Evolutionary conservation across 2,888 invertebrate genomes (phyloP).

Genomic region (Drepana falcataria): DNA sequence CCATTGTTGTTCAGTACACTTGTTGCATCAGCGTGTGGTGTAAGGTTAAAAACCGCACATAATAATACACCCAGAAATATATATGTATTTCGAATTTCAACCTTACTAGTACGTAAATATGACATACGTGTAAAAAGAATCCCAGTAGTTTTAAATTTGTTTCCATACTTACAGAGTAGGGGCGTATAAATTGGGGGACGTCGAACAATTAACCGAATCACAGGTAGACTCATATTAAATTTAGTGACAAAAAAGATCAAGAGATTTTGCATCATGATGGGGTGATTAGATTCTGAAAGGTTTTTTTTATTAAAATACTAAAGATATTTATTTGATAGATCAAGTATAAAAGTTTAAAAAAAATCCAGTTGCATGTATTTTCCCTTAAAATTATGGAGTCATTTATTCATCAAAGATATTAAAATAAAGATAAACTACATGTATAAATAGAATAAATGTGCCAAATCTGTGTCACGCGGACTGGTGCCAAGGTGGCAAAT

Average conservation of each 20-base stretch:
- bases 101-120: constrained; percentile 13
- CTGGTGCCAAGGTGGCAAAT: too few relatives aligned
- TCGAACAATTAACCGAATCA: constrained; percentile 64
- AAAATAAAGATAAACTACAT: too few relatives aligned
- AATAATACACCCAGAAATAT: background rate
- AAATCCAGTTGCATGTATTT: too few relatives aligned
- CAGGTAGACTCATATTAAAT: constrained; percentile 67
- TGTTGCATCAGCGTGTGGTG: constrained; percentile 63
- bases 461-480: too few relatives aligned
- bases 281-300: constrained; percentile 8
- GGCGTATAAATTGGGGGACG: constrained; percentile 63
- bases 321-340: too few relatives aligned
- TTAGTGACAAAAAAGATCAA: constrained; percentile 38
- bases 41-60: constrained; percentile 27
- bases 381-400: too few relatives aligned
- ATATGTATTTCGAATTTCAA: constrained; percentile 1
- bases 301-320: too few relatives aligned
- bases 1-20: constrained; percentile 66
- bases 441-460: too few relatives aligned
- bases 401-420: too few relatives aligned
- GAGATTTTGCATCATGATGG: constrained; percentile 45
- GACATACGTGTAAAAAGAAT: background rate
- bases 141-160: constrained; percentile 15
- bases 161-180: constrained; percentile 31
- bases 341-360: too few relatives aligned